Base-by-base conservation (phyloP, 1,140 invertebrate genomes). In the Delia radicum region DNA sequence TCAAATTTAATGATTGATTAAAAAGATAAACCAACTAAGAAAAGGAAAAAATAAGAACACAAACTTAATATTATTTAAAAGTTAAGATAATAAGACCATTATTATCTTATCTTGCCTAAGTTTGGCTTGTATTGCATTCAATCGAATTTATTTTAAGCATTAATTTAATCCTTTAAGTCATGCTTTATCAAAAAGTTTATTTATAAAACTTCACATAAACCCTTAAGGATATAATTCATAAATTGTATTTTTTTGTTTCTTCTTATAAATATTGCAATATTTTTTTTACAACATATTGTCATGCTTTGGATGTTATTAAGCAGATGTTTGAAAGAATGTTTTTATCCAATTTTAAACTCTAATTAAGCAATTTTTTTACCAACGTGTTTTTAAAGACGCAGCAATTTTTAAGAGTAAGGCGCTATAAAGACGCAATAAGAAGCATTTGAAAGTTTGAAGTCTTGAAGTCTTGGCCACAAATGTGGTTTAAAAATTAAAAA, bases 181-280 rank as follows among this genome's bases (percentile, higher is more conserved):
- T 42, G 37, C 37, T 42, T 42, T 42, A 42, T 42, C 37, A 42
- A 42, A 42, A 42, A 15, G 37, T 42, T 42, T 42, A 42, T 42
- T 42, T 42, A 15, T 42, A 42, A 42, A 42, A 42, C 37, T 42
- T 42, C 37, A n/a, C 37, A 42, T 42, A 42, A 42, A 42, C 37
- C 62, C 62, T 28, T 65, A 65, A 65, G 62, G 62, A 65, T 65
- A 65, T 65, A 65, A 65, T 65, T 65, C 62, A 65, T 65, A 65
- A 65, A 65, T 65, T 65, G 62, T 28, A 27, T 65, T 29, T n/a
- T n/a, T n/a, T n/a, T n/a, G n/a, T n/a, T n/a, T 42, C 37, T 42
- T 13, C 37, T 10, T 12, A 33, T 33, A 33, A 7, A 33, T 33
- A 42, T 42, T 15, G 37, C 62, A 65, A 65, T 65, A 65, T 65